Conservation (phyloP, 2,888 invertebrate species). For the Catocala sponsa region DNA sequence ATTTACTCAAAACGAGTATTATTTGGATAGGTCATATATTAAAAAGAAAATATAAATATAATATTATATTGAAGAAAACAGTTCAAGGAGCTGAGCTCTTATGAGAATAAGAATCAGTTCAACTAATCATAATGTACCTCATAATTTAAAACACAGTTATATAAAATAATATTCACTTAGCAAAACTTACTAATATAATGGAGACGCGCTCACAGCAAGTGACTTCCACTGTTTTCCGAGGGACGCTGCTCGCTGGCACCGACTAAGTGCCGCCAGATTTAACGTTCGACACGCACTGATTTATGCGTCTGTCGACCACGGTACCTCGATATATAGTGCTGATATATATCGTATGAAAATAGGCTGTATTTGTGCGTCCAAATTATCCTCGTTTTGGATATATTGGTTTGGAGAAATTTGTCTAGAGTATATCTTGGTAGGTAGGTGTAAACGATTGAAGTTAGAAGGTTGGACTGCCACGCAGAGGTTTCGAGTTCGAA, state of each 20-base stretch:
- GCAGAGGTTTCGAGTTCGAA: too few species aligned
- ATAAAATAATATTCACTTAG: background rate
- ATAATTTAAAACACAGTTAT: too few species aligned
- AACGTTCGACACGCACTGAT: slow-evolving; percentile 70
- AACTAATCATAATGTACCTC: too few species aligned
- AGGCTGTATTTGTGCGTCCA: slow-evolving; percentile 15
- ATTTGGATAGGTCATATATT: too few species aligned
- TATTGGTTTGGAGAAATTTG: background rate
- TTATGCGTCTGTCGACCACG: slow-evolving; percentile 65
- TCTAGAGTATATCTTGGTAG: slow-evolving; percentile 18
- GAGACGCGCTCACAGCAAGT: slow-evolving; percentile 48
- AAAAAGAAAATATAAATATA: too few species aligned
- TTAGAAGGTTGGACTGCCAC: too few species aligned
- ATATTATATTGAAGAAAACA: too few species aligned
- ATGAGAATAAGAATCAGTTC: too few species aligned
- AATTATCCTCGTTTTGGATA: slow-evolving; percentile 13
- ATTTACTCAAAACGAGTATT: too few species aligned
- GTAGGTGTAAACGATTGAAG: too few species aligned
- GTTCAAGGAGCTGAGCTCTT: too few species aligned
- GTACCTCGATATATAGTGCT: slow-evolving; percentile 15
- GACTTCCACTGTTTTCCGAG: slow-evolving; percentile 61
- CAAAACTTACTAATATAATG: slow-evolving; percentile 36
- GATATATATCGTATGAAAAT: slow-evolving; percentile 21
- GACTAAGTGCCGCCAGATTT: slow-evolving; percentile 67
- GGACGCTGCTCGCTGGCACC: slow-evolving; percentile 55